phyloP scores from a whole-genome alignment of 2,888 invertebrate genomes.

The Brachycybe producta region DNA sequence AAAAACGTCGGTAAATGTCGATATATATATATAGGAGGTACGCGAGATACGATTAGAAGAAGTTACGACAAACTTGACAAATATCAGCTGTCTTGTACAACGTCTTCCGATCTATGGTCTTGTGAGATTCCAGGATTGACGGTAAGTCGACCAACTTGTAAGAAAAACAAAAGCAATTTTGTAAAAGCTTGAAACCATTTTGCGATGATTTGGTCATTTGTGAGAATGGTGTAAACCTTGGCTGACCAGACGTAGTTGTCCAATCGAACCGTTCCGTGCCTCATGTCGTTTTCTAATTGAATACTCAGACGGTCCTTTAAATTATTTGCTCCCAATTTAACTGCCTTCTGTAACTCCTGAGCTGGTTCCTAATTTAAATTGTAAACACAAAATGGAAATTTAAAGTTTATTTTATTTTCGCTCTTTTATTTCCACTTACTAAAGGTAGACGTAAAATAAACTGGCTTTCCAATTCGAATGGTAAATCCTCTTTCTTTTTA shows the following conservation, averaged over 20 bases:
- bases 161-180: too few species aligned
- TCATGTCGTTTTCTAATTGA: conserved; percentile 72
- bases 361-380: conserved; percentile 1
- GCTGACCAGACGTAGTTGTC: conserved; percentile 77
- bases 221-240: conserved; percentile 42
- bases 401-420: not conserved
- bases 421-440: conserved; percentile 21
- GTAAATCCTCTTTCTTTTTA: conserved; percentile 34
- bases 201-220: too few species aligned
- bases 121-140: conserved; percentile 78
- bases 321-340: conserved; percentile 55
- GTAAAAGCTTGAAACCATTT: too few species aligned
- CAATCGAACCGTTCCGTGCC: conserved; percentile 74
- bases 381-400: conserved; percentile 10
- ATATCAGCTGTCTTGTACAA: conserved; percentile 97
- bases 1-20: too few species aligned
- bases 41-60: too few species aligned
- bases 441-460: conserved; percentile 65
- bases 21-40: too few species aligned
- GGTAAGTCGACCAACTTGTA: conserved; percentile 72
- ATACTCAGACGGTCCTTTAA: conserved; percentile 74
- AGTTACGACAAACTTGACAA: too few species aligned
- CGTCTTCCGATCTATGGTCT: conserved; percentile 90
- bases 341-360: conserved; percentile 47
- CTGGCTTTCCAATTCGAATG: conserved; percentile 67